phyloP scores from a whole-genome alignment of 35 echinoderm and acorn worm genomes.

The Holothuria glaberrima region DNA sequence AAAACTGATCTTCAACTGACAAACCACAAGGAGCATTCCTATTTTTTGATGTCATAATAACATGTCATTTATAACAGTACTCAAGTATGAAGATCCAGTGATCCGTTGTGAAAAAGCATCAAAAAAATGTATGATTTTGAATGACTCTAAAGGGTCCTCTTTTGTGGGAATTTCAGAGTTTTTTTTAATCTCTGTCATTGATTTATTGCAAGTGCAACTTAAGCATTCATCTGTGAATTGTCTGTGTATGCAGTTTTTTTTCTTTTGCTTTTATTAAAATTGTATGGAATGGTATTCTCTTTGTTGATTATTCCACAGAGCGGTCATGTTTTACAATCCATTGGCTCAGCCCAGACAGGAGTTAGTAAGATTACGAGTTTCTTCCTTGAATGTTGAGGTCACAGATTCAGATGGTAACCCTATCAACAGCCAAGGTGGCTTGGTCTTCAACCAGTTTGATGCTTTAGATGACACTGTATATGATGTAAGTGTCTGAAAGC shows the following conservation, averaged over 20 bases:
- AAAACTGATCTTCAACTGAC: no score
- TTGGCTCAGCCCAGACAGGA: slow-evolving; percentile 85
- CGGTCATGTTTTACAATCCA: slow-evolving; percentile 91
- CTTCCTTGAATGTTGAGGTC: slow-evolving; percentile 82
- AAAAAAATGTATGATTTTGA: no score
- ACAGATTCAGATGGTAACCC: slow-evolving; percentile 80
- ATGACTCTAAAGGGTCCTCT: no score
- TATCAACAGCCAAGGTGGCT: slow-evolving; percentile 81
- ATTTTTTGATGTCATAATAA: no score
- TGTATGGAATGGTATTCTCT: not conserved
- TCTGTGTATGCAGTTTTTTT: not conserved
- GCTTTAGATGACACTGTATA: slow-evolving; percentile 54
- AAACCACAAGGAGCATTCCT: no score
- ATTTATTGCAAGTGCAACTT: not conserved
- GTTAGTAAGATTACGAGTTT: slow-evolving; percentile 75
- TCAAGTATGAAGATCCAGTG: no score
- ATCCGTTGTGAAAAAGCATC: no score
- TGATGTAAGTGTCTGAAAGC: slow-evolving; percentile 77
- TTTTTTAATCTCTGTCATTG: not conserved
- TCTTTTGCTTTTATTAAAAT: no score
- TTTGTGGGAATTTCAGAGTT: not conserved
- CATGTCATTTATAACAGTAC: no score
- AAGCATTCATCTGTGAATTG: not conserved
- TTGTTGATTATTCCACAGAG: slow-evolving; percentile 65
- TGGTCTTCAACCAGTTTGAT: slow-evolving; percentile 73